Evolutionary conservation across 1,140 invertebrate genomes (phyloP), one percentile per base, ranked within the genome.

Genomic region (Neodiprion fabricii): DNA sequence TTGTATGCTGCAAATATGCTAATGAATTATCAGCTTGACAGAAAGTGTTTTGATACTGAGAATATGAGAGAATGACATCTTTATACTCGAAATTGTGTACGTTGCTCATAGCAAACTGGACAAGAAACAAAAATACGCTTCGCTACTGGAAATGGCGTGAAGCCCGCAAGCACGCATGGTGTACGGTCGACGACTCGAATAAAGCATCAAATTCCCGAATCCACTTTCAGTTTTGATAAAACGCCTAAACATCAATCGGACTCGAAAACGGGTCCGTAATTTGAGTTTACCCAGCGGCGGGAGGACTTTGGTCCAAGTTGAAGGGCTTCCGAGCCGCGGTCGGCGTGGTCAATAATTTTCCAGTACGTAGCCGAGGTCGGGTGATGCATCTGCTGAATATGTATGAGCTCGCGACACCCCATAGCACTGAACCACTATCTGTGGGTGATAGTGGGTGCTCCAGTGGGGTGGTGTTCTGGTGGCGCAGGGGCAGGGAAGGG

Each of bases 311-410:
- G 86, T 88, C 85, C 76, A 40, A 72, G 66, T 71, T 47, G 53
- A 53, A 65, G 53, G 50, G 67, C 17, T 21, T 47, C 65, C 67
- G 73, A 49, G 70, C 14, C 10, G n/a, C 65, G 70, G 9, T 49
- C 70, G 48, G 53, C 11, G 17, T 49, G 53, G 74, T 75, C 48
- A 74, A 75, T 48, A 71, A 66, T 66, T 47, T 71, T 67, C 48
- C 66, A 68, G 71, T 72, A 68, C 72, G 72, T 73, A 75, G 72
- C 69, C 76, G 82, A 83, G 81, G 83, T 83, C 79, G 83, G 80
- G 82, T 85, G 86, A 85, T 87, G 85, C 84, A 86, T 86, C 78
- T 81, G 78, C 80, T 88, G 86, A 88, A 88, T 88, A 88, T 88
- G 87, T 86, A 88, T 88, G 87, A 88, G 82, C 75, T 80, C 83